Percentiles rank a stretch among this genome's conserved stretches.
These are phyloP conservation scores for Drosophila aldrichi DNA, from an alignment of 2,888 invertebrate species.

Conservation along the genomic window DNA sequence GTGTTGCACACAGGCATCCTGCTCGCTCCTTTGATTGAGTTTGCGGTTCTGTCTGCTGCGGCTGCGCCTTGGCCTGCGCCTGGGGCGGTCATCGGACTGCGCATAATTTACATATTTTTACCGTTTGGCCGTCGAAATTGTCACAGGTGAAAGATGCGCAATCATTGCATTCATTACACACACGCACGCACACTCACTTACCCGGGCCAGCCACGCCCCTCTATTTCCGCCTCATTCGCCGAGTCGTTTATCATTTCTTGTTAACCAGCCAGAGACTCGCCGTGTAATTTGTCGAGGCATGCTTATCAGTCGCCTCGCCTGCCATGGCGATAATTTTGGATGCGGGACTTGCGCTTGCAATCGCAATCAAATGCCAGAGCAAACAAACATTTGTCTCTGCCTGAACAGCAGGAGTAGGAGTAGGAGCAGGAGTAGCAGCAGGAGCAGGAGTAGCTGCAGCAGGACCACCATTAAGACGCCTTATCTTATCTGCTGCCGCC, in stretches of 20 bases:
- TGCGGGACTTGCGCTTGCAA: conserved; percentile 13
- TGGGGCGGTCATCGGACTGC: conserved; percentile 49
- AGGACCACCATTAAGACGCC: conserved; percentile 58
- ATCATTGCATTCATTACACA: conserved; percentile 34
- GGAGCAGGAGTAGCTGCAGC: conserved; percentile 6
- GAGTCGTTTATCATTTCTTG: conserved; percentile 50
- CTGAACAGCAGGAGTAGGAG: background rate
- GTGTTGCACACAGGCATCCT: conserved; percentile 15
- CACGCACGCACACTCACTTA: background rate
- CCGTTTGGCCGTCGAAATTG: conserved; percentile 60
- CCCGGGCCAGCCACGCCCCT: conserved; percentile 45
- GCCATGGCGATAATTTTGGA: conserved; percentile 38
- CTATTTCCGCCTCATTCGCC: conserved; percentile 34
- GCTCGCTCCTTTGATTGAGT: conserved; percentile 17
- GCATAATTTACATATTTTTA: conserved; percentile 72
- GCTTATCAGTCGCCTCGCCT: conserved; percentile 23
- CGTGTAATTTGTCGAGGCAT: conserved; percentile 40
- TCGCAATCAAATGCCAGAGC: conserved; percentile 36
- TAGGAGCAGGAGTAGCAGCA: conserved; percentile 12
- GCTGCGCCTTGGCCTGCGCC: conserved; percentile 43
- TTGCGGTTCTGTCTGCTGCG: conserved; percentile 6
- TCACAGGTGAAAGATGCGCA: conserved; percentile 77
- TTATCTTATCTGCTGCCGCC: conserved; percentile 49
- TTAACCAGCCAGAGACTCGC: conserved; percentile 40
- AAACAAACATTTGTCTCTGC: conserved; percentile 74